Percentiles rank a stretch among this genome's conserved stretches.
These are phyloP conservation scores for Philereme transversata DNA, from an alignment of 2,888 invertebrate species.

Conservation along the genomic window DNA sequence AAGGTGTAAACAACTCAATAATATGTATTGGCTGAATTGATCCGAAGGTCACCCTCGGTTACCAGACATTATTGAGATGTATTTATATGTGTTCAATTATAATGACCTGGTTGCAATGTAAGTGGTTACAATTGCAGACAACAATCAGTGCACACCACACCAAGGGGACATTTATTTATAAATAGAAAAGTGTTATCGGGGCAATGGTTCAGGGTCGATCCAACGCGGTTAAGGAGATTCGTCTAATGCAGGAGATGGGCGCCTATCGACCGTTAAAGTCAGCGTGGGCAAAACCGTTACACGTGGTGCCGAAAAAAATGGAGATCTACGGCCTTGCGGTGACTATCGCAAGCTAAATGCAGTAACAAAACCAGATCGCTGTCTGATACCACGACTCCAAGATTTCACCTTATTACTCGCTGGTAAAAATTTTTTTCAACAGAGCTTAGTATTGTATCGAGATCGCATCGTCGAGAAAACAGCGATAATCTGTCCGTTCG, in stretches of 20 bases:
- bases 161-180: not conserved
- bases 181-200: too few relatives aligned
- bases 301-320: slow-evolving; percentile 42
- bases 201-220: not conserved
- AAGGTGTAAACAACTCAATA: slow-evolving; percentile 15
- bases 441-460: too few relatives aligned
- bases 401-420: too few relatives aligned
- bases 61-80: slow-evolving; percentile 3
- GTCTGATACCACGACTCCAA: too few relatives aligned
- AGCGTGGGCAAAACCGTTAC: slow-evolving; percentile 44
- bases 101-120: slow-evolving; percentile 9
- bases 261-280: slow-evolving; percentile 40
- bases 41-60: slow-evolving; percentile 7
- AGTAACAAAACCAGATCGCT: too few relatives aligned
- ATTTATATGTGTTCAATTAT: slow-evolving; percentile 16
- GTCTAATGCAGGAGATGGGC: slow-evolving; percentile 33
- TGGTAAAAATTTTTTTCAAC: too few relatives aligned
- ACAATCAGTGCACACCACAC: not conserved
- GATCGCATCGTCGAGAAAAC: too few relatives aligned
- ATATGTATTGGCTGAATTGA: slow-evolving; percentile 12
- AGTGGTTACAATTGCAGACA: slow-evolving; percentile 11
- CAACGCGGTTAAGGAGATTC: slow-evolving; percentile 32
- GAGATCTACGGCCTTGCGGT: slow-evolving; percentile 45
- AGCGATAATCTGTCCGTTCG: too few relatives aligned
- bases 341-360: slow-evolving; percentile 25